Base-by-base conservation (phyloP, 64 coral and sea anemone species). In the Actinia equina region DNA sequence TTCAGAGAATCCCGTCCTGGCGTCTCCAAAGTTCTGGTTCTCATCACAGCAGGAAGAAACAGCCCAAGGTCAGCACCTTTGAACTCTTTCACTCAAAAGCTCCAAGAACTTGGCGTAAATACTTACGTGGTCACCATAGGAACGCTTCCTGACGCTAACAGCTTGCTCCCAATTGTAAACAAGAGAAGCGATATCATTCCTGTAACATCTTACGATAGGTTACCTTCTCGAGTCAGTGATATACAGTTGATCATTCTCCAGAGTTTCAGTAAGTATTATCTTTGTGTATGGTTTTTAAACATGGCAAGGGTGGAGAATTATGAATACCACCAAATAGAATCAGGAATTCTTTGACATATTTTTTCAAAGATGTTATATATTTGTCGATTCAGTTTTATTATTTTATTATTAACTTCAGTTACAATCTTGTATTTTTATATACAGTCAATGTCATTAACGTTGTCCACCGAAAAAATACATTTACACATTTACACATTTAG, bases 31-130 rank as follows among this genome's bases (percentile, higher is more conserved):
- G 74, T 94, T 59, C 80, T 86, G 12, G 77, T 94, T 1, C 65
- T 94, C 23, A 37, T 94, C 51, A 90, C 88, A 12, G 53, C 84
- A 76, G 92, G 92, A 37, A 87, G 78, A 26, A 88, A 90, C 17
- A 17, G 65, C 17, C 84, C 49, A 0, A 22, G 17, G 20, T 81
- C 78, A 22, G 78, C 78, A n/a, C 45, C 78, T 44, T 22, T 81
- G 15, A n/a, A 20, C 7, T 9, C 78, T 17, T 52, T 52, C 2
- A 52, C 78, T 17, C 78, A 52, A 81, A 81, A 37, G 17, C 78
- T 81, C 13, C 44, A 20, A 81, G 60, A 45, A 8, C 15, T 18
- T 16, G 57, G 61, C 7, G 22, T 46, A 17, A 86, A 86, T 86
- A 67, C 60, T n/a, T 86, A 86, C 69, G 59, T 86, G 16, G 16